Evolutionary conservation across 2,888 invertebrate genomes (phyloP).

Genomic region (Sclerodermus sp.): DNA sequence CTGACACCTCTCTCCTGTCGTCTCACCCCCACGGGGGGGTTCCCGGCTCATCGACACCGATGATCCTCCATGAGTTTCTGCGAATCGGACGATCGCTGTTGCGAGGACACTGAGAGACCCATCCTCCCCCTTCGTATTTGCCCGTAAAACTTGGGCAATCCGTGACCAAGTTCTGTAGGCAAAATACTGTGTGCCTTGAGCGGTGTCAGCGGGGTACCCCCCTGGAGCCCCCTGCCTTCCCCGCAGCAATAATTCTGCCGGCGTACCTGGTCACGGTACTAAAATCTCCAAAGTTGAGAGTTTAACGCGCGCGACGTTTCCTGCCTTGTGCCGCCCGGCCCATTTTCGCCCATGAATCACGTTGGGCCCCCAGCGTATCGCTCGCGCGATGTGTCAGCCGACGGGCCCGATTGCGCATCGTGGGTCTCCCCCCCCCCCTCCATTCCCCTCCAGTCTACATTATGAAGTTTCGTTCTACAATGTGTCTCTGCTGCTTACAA

Average conservation of each 20-base stretch:
- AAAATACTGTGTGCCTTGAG: slow-evolving; percentile 31
- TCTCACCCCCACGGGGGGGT: no score
- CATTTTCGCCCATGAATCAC: neutral
- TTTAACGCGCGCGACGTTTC: no score
- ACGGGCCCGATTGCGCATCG: no score
- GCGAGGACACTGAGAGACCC: no score
- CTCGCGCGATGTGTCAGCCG: no score
- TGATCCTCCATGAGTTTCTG: slow-evolving; percentile 28
- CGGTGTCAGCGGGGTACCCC: slow-evolving; percentile 22
- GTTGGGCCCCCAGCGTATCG: no score
- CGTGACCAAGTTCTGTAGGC: slow-evolving; percentile 39
- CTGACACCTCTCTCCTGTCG: no score
- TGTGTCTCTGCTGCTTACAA: no score
- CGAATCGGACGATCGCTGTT: slow-evolving; percentile 14
- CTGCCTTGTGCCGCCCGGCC: neutral
- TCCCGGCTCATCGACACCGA: neutral
- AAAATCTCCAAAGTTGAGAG: slow-evolving; percentile 17
- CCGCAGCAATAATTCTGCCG: slow-evolving; percentile 19
- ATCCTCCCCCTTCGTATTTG: no score
- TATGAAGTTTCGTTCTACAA: no score
- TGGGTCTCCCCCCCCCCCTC: no score
- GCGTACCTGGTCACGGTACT: slow-evolving; percentile 24
- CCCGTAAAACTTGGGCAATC: slow-evolving; percentile 42
- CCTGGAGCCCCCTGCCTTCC: slow-evolving; percentile 20
- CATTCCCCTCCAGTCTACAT: no score